Evolutionary conservation across 2,113 vertebrate genomes (phyloP).

Genomic region (Tupaia tana): DNA sequence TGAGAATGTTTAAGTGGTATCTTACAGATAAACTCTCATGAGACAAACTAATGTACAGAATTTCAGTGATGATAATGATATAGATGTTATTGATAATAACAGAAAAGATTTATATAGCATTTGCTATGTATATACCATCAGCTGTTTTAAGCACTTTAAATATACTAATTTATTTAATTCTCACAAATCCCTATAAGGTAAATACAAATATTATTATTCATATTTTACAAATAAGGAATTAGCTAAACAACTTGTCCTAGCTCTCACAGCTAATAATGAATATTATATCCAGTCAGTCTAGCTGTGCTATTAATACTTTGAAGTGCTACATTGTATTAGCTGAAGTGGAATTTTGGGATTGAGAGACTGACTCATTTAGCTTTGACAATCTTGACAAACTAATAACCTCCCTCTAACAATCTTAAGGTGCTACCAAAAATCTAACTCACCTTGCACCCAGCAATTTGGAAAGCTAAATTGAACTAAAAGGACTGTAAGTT

Average conservation of each 20-base stretch:
- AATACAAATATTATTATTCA: neutral
- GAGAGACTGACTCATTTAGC: neutral
- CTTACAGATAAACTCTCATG: neutral
- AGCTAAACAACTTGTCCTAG: neutral
- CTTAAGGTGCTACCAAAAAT: neutral
- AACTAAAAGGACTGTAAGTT: neutral
- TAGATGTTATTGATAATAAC: neutral
- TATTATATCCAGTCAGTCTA: too few relatives aligned
- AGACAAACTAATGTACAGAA: neutral
- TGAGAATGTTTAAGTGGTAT: neutral
- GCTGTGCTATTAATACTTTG: neutral
- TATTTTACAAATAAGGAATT: neutral
- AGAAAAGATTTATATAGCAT: neutral
- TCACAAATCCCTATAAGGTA: neutral
- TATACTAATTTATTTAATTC: neutral
- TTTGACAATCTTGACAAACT: neutral
- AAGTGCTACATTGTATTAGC: neutral
- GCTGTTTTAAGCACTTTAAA: neutral
- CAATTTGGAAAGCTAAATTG: neutral
- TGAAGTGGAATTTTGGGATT: neutral
- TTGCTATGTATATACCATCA: neutral
- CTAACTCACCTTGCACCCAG: neutral
- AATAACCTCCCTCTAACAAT: too few relatives aligned
- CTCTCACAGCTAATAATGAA: neutral
- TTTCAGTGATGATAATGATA: neutral